Evolutionary conservation across 2,797 vertebrate genomes (phyloP).

Genomic region (Odontamblyopus lacepedii): DNA sequence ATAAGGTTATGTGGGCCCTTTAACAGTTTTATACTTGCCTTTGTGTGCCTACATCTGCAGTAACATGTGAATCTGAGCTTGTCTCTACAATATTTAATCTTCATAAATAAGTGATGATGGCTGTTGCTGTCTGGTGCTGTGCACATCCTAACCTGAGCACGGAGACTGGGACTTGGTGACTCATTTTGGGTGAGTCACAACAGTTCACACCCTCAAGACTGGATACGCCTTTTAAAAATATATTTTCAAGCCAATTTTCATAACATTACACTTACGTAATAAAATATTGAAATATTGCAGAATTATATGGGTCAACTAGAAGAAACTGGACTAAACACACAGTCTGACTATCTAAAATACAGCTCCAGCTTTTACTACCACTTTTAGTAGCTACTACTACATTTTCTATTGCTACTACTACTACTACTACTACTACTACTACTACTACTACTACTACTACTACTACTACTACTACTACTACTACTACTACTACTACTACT

Average conservation of each 20-base stretch:
- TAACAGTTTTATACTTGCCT: not conserved
- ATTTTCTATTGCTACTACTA: too few relatives aligned
- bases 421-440: too few relatives aligned
- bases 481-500: too few relatives aligned
- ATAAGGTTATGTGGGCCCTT: too few relatives aligned
- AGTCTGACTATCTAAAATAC: not conserved
- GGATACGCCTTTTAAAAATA: constrained; percentile 10
- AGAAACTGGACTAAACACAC: not conserved
- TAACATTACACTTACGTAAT: not conserved
- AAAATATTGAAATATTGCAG: not conserved
- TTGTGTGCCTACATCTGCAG: constrained; percentile 4
- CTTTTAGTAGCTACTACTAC: not conserved
- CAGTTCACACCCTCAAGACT: constrained; percentile 38
- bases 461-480: too few relatives aligned
- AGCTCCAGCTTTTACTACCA: not conserved
- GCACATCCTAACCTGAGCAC: constrained; percentile 3
- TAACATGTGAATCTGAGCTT: constrained; percentile 6
- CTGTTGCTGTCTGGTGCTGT: constrained; percentile 18
- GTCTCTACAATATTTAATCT: constrained; percentile 14
- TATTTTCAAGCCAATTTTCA: not conserved
- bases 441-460: too few relatives aligned
- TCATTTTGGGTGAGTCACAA: constrained; percentile 53
- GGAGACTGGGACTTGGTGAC: constrained; percentile 40
- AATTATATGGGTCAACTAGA: not conserved
- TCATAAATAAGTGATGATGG: constrained; percentile 31